Percentiles rank a stretch among this genome's conserved stretches.
These are phyloP conservation scores for Petrocephalus sullivani DNA, from an alignment of 2,797 vertebrate species.

Conservation along the genomic window DNA sequence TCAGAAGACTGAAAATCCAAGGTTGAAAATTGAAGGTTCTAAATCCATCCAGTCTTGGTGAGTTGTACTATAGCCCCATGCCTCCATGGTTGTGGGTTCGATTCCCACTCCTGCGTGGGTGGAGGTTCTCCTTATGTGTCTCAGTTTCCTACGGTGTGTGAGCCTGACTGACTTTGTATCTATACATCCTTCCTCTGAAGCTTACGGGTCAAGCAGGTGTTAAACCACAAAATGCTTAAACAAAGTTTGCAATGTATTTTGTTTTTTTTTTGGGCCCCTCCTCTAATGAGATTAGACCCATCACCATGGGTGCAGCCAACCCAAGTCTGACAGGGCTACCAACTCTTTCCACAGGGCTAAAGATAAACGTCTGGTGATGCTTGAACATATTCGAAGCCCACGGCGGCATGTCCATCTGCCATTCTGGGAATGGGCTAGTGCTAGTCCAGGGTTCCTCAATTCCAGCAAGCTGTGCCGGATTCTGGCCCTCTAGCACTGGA, in stretches of 20 bases:
- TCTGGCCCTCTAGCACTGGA: not conserved
- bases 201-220: not conserved
- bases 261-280: not conserved
- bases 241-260: not conserved
- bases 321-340: not conserved
- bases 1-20: not conserved
- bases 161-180: not conserved
- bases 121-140: not conserved
- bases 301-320: not conserved
- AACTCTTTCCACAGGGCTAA: not conserved
- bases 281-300: not conserved
- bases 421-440: not conserved
- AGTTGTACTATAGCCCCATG: not conserved
- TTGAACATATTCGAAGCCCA: not conserved
- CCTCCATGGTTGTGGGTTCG: not conserved
- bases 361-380: not conserved
- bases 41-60: not conserved
- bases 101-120: not conserved
- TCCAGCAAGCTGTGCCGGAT: not conserved
- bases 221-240: not conserved
- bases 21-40: not conserved
- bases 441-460: not conserved
- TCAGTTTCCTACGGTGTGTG: not conserved
- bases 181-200: not conserved
- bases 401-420: not conserved